A percentile compares a stretch with the other conserved stretches of the same genome.
phyloP scores from a whole-genome alignment of 2,113 vertebrate genomes.

The Anser cygnoides region DNA sequence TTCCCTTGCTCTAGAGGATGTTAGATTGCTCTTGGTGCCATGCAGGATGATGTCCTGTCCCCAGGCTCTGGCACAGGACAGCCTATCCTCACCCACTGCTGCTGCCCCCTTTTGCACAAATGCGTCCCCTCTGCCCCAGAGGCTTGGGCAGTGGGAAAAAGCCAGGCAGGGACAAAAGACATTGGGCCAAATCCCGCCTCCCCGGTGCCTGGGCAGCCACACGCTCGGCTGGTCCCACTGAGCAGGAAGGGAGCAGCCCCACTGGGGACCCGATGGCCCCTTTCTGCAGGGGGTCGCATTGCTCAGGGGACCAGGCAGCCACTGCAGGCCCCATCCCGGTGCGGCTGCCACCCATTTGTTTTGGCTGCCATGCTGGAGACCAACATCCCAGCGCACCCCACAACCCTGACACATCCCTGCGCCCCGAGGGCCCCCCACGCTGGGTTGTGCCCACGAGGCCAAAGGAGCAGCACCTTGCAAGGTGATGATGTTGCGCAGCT shows the following conservation, averaged over 20 bases:
- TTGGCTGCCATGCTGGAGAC: not conserved
- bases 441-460: rapidly evolving
- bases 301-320: not conserved
- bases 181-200: not conserved
- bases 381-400: not conserved
- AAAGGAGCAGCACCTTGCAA: not conserved
- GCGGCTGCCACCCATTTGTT: not conserved
- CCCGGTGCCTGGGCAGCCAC: not conserved
- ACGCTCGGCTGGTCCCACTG: not conserved
- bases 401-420: too few species aligned
- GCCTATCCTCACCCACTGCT: not conserved
- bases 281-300: not conserved
- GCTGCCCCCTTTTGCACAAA: not conserved
- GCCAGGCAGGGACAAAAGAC: not conserved
- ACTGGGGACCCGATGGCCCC: not conserved
- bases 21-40: rapidly evolving
- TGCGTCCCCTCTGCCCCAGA: not conserved
- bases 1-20: not conserved
- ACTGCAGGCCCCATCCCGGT: not conserved
- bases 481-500: not conserved
- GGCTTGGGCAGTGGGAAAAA: not conserved
- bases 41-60: not conserved
- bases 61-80: not conserved
- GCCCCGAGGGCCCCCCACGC: not conserved
- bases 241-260: not conserved